Evolutionary conservation across 2,113 vertebrate species (phyloP), one percentile per base, ranked within the genome.

Genomic region (Psittacara wagleri): DNA sequence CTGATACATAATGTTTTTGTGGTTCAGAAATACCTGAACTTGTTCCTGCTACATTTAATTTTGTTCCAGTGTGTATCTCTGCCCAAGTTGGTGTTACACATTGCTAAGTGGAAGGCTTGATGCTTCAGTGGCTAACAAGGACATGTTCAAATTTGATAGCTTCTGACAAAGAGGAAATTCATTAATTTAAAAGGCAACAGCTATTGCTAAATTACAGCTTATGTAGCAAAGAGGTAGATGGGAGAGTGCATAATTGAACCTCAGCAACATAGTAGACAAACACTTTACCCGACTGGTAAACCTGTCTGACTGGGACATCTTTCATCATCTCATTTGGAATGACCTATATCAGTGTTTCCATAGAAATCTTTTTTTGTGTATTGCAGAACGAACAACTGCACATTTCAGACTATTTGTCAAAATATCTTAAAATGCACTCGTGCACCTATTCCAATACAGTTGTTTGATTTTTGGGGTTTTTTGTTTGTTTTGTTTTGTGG

Each of bases 21-120:
- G 54, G 88, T 80, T 68, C 63, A 54, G 80, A 70, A 93, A 68
- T 82, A 68, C 37, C 37, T 83, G 67, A 67, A 31, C 54, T 90
- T 77, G 25, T 64, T 62, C 24, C 54, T 83, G 74, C 3, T 69
- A 23, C 49, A 24, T 67, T 69, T 86, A 54, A 54, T 75, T 91
- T 81, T 75, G 51, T 48, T 81, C 67, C 66, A 39, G 19, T 66
- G 13, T 7, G 17, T 66, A 22, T 49, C 69, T 88, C 63, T 72
- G 23, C 66, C 49, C 16, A 76, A 78, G 48, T 25, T 79, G 29
- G 23, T 28, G 37, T 70, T 63, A 51, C 23, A 48, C 10, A 19
- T 13, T 0, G 0, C 13, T 62, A 43, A 79, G 39, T 69, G 17
- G 25, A 82, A 79, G 92, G 41, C 12, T 63, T 55, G 74, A 89